A percentile compares a stretch with the other conserved stretches of the same genome.
Evolutionary conservation across 1,140 invertebrate species (phyloP).

Genomic region (Cotesia vestalis): DNA sequence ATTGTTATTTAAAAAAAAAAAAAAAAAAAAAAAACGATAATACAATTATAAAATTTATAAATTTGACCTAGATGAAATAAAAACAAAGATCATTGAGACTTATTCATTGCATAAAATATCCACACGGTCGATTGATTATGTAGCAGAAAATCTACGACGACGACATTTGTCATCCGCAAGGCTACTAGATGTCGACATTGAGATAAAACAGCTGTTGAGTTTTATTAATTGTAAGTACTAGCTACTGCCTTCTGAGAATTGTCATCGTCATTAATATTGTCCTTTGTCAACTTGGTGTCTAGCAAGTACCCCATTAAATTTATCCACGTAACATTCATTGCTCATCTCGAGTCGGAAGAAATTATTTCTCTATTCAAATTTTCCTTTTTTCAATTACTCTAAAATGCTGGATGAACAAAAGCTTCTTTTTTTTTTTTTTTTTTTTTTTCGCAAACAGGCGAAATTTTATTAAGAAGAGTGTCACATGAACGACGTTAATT

Average conservation of each 20-base stretch:
- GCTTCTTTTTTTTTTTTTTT: neutral
- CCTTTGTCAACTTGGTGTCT: neutral
- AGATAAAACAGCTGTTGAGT: conserved; percentile 12
- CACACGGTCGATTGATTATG: conserved; percentile 14
- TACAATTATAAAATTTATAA: no score
- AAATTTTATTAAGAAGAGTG: neutral
- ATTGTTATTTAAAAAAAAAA: no score
- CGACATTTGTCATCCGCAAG: conserved; percentile 17
- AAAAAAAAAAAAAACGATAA: no score
- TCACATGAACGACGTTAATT: neutral
- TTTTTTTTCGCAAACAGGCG: no score
- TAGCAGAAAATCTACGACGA: conserved; percentile 5
- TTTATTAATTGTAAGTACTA: conserved; percentile 6
- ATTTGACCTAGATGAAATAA: neutral
- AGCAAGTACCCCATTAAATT: neutral
- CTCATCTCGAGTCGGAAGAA: no score
- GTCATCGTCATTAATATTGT: neutral
- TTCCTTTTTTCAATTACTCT: no score
- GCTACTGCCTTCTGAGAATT: conserved; percentile 3
- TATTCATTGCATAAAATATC: conserved; percentile 8
- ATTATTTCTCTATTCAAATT: no score
- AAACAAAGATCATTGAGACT: neutral
- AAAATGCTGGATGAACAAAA: neutral
- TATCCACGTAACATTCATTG: neutral
- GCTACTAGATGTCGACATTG: conserved; percentile 8